Conservation (phyloP, 1,140 invertebrate genomes). For the Chrysoperla carnea region DNA sequence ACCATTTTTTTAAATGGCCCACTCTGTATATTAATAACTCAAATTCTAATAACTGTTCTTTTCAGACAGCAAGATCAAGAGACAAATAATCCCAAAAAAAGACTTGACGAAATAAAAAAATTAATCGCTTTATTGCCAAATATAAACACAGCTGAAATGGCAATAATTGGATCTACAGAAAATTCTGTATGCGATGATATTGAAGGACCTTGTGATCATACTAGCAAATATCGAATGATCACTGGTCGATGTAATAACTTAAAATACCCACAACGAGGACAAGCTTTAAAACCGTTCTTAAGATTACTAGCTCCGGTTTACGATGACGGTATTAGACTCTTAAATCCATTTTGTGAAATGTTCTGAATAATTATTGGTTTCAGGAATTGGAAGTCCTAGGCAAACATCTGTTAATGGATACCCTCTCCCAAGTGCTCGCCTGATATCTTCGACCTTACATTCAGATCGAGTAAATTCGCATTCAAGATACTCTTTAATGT, state of each 20-base stretch:
- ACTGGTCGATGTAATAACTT: slow-evolving; percentile 46
- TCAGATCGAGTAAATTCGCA: slow-evolving; percentile 36
- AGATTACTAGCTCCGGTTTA: slow-evolving; percentile 55
- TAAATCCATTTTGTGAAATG: neutral
- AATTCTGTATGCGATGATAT: slow-evolving; percentile 29
- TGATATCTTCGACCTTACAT: slow-evolving; percentile 45
- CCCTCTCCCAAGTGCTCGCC: slow-evolving; percentile 43
- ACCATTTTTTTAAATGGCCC: no score
- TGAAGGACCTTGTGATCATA: slow-evolving; percentile 37
- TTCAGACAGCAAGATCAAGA: slow-evolving; percentile 16
- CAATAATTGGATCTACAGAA: slow-evolving; percentile 19
- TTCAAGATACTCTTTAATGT: slow-evolving; percentile 40
- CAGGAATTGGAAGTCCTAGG: slow-evolving; percentile 40
- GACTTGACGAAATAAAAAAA: neutral
- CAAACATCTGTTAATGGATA: slow-evolving; percentile 29
- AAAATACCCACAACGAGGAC: slow-evolving; percentile 29
- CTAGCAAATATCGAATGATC: slow-evolving; percentile 29
- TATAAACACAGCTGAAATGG: neutral
- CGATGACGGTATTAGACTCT: slow-evolving; percentile 38
- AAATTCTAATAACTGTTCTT: slow-evolving; percentile 17
- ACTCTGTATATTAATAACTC: no score
- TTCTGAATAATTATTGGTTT: slow-evolving; percentile 5
- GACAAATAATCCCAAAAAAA: neutral
- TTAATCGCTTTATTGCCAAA: neutral
- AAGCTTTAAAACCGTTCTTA: slow-evolving; percentile 26